phyloP scores from a whole-genome alignment of 2,113 vertebrate genomes.

The Podilymbus podiceps region DNA sequence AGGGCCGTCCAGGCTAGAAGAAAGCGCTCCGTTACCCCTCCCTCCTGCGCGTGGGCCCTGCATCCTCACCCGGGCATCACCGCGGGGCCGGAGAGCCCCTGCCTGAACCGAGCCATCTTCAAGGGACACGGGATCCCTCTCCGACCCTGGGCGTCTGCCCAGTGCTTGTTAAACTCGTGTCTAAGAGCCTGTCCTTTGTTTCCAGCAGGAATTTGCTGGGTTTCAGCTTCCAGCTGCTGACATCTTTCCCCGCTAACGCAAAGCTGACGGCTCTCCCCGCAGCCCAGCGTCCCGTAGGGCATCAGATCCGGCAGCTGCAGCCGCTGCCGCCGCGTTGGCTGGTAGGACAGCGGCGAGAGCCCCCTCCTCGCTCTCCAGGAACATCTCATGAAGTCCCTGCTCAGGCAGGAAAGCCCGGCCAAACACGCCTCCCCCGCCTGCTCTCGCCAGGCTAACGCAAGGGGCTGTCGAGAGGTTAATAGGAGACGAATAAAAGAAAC shows the following conservation, averaged over 20 bases:
- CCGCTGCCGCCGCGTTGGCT: fast-evolving
- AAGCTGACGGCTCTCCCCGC: background rate
- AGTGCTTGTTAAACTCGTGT: fast-evolving
- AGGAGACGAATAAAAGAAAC: background rate
- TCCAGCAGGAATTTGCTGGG: background rate
- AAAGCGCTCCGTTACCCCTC: fast-evolving
- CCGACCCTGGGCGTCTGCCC: background rate
- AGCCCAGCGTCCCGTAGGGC: background rate
- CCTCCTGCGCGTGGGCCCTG: background rate
- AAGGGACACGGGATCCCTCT: fast-evolving
- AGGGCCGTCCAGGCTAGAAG: background rate
- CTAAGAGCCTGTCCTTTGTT: background rate
- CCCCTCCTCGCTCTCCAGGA: background rate
- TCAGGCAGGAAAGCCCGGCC: background rate
- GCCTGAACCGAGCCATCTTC: fast-evolving
- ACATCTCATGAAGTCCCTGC: background rate
- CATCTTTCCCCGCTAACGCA: background rate
- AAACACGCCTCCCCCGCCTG: background rate
- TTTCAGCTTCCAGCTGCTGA: background rate
- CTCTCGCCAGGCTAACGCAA: background rate
- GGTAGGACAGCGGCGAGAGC: fast-evolving
- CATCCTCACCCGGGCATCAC: background rate
- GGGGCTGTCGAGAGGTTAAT: fast-evolving
- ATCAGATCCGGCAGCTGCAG: background rate
- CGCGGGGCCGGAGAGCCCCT: fast-evolving